Evolutionary conservation across 2,797 vertebrate genomes (phyloP).

Genomic region (Novumbra hubbsi): DNA sequence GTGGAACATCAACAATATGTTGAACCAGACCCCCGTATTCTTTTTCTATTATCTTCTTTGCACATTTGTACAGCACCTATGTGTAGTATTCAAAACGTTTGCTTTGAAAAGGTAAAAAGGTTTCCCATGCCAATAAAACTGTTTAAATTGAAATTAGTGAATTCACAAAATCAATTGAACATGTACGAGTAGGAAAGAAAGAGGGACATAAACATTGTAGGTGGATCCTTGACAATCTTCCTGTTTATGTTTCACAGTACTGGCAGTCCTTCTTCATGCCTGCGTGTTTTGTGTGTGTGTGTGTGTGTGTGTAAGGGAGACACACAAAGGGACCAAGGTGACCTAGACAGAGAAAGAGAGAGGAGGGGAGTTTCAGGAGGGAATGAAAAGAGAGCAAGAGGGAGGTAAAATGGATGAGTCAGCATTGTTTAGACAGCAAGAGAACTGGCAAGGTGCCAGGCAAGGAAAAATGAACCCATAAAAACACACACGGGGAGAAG

Average conservation of each 20-base stretch:
- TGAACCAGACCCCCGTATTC: too few relatives aligned
- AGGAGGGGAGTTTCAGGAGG: background rate
- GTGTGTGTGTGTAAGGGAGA: background rate
- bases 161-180: too few relatives aligned
- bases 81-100: too few relatives aligned
- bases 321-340: conserved; percentile 45
- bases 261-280: background rate
- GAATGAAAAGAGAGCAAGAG: conserved; percentile 17
- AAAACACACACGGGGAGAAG: background rate
- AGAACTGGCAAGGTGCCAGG: conserved; percentile 11
- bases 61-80: too few relatives aligned
- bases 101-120: too few relatives aligned
- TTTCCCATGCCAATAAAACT: too few relatives aligned
- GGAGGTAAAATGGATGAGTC: conserved; percentile 33
- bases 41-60: too few relatives aligned
- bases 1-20: too few relatives aligned
- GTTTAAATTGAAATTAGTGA: too few relatives aligned
- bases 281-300: background rate
- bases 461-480: conserved; percentile 25
- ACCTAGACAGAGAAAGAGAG: conserved; percentile 24
- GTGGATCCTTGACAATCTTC: background rate
- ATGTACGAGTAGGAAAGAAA: too few relatives aligned
- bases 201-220: too few relatives aligned
- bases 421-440: conserved; percentile 30
- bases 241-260: conserved; percentile 1